Conservation (phyloP, 2,888 invertebrate genomes). For the Diplazon laetatorius region DNA sequence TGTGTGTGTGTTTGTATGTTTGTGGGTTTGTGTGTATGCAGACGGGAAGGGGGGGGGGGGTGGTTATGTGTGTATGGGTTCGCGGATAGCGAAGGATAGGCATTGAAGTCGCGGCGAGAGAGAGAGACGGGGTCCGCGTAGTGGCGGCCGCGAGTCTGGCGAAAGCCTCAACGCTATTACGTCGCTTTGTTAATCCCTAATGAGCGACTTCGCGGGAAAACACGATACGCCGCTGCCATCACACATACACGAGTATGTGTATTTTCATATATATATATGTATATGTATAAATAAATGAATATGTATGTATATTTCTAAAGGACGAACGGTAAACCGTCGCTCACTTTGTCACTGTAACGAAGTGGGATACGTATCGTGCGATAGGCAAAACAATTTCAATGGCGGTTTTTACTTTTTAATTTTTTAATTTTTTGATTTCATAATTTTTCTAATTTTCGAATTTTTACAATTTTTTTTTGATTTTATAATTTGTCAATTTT, state of each 20-base stretch:
- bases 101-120: conserved; percentile 26
- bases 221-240: neutral
- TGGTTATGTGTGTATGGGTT: neutral
- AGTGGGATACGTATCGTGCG: neutral
- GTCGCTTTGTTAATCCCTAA: conserved; percentile 54
- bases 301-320: too few species aligned
- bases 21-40: neutral
- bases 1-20: neutral
- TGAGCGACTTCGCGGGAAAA: conserved; percentile 42
- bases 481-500: too few species aligned
- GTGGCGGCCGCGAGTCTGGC: neutral
- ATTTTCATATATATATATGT: too few species aligned
- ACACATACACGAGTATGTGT: too few species aligned
- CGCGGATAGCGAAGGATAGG: conserved; percentile 14
- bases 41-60: too few species aligned
- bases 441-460: too few species aligned
- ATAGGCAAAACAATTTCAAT: neutral
- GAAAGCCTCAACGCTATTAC: conserved; percentile 33
- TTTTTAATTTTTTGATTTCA: too few species aligned
- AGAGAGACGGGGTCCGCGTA: conserved; percentile 5
- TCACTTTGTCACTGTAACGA: conserved; percentile 6
- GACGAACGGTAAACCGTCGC: neutral
- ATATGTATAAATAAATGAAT: too few species aligned
- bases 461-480: too few species aligned
- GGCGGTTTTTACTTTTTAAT: too few species aligned